phyloP scores from a whole-genome alignment of 1,140 invertebrate genomes.

The Euwallacea fornicatus region DNA sequence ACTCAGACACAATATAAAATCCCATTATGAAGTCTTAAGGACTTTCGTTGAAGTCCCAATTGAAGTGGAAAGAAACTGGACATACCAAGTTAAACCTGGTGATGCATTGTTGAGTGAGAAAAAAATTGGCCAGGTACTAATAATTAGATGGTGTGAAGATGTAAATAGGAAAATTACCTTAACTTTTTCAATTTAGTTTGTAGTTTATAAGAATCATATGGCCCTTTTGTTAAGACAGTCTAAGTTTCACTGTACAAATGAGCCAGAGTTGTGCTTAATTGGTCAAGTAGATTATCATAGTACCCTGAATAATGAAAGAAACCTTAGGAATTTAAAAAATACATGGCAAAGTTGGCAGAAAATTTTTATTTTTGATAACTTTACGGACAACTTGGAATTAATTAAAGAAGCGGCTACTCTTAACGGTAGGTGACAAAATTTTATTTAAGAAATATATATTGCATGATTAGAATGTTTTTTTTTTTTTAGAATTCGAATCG shows the following conservation, averaged over 20 bases:
- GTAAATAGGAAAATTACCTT: background rate
- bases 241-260: conserved; percentile 7
- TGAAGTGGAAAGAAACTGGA: conserved; percentile 54
- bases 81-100: conserved; percentile 58
- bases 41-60: conserved; percentile 42
- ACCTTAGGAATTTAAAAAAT: conserved; percentile 48
- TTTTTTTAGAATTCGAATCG: conserved; percentile 47
- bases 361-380: conserved; percentile 53
- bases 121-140: conserved; percentile 58
- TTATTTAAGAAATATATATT: background rate
- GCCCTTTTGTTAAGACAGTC: background rate
- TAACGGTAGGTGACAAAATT: conserved; percentile 56
- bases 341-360: conserved; percentile 52
- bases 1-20: conserved; percentile 25
- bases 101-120: conserved; percentile 56
- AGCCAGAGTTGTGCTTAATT: conserved; percentile 9
- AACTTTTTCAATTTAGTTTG: background rate
- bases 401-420: conserved; percentile 58
- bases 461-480: background rate
- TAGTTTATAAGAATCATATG: conserved; percentile 2
- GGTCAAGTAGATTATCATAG: conserved; percentile 33
- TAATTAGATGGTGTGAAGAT: too few relatives aligned
- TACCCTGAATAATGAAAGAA: conserved; percentile 29
- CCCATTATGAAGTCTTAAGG: conserved; percentile 36
- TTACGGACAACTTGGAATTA: conserved; percentile 58